phyloP scores from a whole-genome alignment of 2,113 vertebrate genomes.

The Anarhynchus alexandrinus region DNA sequence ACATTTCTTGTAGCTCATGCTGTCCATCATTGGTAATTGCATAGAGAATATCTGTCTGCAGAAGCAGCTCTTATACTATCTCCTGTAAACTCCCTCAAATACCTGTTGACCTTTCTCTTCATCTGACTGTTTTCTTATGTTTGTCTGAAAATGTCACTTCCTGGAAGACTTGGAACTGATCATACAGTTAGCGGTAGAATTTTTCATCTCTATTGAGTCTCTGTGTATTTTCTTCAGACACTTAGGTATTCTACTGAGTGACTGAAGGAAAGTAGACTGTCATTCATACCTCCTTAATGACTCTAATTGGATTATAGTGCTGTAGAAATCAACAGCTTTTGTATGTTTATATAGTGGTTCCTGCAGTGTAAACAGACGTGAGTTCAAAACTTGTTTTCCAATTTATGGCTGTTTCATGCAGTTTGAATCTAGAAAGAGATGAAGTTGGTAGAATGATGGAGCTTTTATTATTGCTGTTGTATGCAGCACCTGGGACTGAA shows the following conservation, averaged over 20 bases:
- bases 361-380: not conserved
- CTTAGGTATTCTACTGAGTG: not conserved
- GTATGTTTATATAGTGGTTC: not conserved
- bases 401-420: not conserved
- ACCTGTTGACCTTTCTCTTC: conserved; percentile 46
- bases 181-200: not conserved
- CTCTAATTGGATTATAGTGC: not conserved
- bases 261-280: not conserved
- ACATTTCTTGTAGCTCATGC: not conserved
- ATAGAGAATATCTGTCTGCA: not conserved
- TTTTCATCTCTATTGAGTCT: conserved; percentile 7
- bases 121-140: conserved; percentile 18
- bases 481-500: not conserved
- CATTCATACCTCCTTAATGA: not conserved
- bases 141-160: conserved; percentile 37
- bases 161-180: not conserved
- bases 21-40: conserved; percentile 7
- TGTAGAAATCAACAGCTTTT: not conserved
- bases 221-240: not conserved
- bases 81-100: conserved; percentile 25
- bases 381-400: not conserved
- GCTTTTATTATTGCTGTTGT: not conserved
- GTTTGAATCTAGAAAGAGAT: not conserved
- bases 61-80: not conserved
- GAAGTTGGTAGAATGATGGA: not conserved